A percentile compares a stretch with the other conserved stretches of the same genome.
Evolutionary conservation across 2,888 invertebrate species (phyloP).

Genomic region (Caradrina clavipalpis): DNA sequence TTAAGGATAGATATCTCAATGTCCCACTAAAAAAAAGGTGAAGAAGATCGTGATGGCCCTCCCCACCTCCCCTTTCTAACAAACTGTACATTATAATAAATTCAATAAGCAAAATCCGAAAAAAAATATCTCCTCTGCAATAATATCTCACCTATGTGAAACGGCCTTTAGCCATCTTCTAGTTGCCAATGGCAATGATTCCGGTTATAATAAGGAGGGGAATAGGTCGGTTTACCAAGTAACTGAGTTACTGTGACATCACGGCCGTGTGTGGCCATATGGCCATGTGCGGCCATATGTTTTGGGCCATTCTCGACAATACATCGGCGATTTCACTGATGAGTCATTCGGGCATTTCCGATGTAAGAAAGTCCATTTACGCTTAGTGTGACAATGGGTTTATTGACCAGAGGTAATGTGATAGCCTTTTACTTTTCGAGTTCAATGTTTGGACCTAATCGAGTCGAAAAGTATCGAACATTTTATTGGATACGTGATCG

Average conservation of each 20-base stretch:
- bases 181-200: constrained; percentile 10
- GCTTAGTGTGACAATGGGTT: constrained; percentile 54
- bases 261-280: constrained; percentile 4
- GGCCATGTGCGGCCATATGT: constrained; percentile 17
- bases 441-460: constrained; percentile 18
- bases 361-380: constrained; percentile 53
- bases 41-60: too few relatives aligned
- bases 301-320: constrained; percentile 44
- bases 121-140: too few relatives aligned
- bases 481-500: constrained; percentile 27
- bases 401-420: constrained; percentile 56
- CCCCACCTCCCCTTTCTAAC: too few relatives aligned
- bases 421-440: constrained; percentile 56
- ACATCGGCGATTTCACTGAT: constrained; percentile 59
- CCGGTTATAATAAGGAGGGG: constrained; percentile 23
- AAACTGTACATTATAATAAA: too few relatives aligned
- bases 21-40: too few relatives aligned
- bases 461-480: constrained; percentile 19
- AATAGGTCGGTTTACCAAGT: constrained; percentile 31
- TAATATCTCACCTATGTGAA: too few relatives aligned
- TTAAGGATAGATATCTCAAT: too few relatives aligned
- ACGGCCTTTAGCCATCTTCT: constrained; percentile 4
- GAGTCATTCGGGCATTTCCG: constrained; percentile 52
- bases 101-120: too few relatives aligned
- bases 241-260: constrained; percentile 30